A percentile compares a stretch with the other conserved stretches of the same genome.
These are phyloP conservation scores for Rutpela maculata DNA, from an alignment of 2,888 invertebrate species.

Conservation along the genomic window DNA sequence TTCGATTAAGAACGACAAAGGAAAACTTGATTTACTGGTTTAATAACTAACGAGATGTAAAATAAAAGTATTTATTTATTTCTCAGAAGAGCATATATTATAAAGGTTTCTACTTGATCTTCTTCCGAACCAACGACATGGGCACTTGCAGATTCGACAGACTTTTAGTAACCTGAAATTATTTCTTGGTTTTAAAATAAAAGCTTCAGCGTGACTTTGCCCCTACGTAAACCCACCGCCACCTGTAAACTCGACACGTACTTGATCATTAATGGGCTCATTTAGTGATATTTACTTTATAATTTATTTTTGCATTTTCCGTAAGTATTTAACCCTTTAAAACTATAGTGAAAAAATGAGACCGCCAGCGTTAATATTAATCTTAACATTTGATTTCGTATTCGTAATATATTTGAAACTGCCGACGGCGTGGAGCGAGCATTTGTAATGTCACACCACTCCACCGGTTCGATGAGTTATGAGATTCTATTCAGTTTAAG, in stretches of 20 bases:
- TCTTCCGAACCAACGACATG: constrained; percentile 21
- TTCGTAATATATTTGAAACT: no score
- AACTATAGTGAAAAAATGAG: no score
- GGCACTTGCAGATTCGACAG: constrained; percentile 19
- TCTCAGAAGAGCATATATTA: constrained; percentile 34
- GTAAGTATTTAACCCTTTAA: no score
- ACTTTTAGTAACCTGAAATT: background rate
- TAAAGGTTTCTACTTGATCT: constrained; percentile 26
- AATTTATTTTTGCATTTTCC: no score
- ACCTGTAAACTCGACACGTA: background rate
- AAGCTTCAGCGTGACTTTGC: background rate
- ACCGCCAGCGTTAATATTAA: no score
- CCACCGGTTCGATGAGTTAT: no score
- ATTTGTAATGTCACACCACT: no score
- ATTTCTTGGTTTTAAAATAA: background rate
- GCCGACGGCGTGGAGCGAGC: no score
- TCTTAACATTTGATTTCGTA: no score
- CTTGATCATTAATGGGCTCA: no score
- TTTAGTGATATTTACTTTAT: no score
- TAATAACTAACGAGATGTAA: constrained; percentile 40
- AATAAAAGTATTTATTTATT: constrained; percentile 40
- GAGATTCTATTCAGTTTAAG: no score
- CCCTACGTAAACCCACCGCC: background rate
- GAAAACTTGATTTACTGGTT: constrained; percentile 41
- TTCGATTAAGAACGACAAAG: constrained; percentile 33